A percentile compares a stretch with the other conserved stretches of the same genome.
phyloP scores from a whole-genome alignment of 2,888 invertebrate genomes.

The Trichopria drosophilae region DNA sequence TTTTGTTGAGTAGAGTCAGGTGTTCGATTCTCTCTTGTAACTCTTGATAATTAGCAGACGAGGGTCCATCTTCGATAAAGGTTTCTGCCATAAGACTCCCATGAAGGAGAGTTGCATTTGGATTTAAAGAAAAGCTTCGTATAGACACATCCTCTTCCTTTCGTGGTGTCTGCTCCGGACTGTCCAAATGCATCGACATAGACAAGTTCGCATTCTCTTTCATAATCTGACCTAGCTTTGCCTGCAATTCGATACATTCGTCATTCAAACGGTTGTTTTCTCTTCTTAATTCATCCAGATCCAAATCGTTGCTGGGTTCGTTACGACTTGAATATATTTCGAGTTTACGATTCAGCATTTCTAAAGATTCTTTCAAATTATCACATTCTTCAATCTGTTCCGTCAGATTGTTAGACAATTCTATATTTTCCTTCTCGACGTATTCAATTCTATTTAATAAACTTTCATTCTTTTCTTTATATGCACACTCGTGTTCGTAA shows the following conservation, averaged over 20 bases:
- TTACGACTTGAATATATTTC: slow-evolving; percentile 13
- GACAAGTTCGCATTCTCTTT: slow-evolving; percentile 41
- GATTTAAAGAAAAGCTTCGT: no score
- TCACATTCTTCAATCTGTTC: slow-evolving; percentile 49
- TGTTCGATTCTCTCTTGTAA: slow-evolving; percentile 40
- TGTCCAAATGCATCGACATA: slow-evolving; percentile 22
- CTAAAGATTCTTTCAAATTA: slow-evolving; percentile 36
- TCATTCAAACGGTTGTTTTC: slow-evolving; percentile 37
- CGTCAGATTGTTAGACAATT: slow-evolving; percentile 46
- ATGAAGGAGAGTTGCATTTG: no score
- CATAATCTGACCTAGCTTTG: slow-evolving; percentile 31
- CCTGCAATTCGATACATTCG: slow-evolving; percentile 38
- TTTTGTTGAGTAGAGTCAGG: slow-evolving; percentile 42
- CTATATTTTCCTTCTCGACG: slow-evolving; percentile 42
- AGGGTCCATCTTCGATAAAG: no score
- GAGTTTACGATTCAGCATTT: slow-evolving; percentile 37
- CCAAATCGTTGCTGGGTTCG: not conserved
- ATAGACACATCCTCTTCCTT: no score
- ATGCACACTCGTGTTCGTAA: slow-evolving; percentile 45
- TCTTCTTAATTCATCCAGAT: slow-evolving; percentile 21
- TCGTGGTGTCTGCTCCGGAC: no score
- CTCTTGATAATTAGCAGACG: no score
- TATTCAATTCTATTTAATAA: slow-evolving; percentile 34
- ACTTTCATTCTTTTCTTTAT: slow-evolving; percentile 36
- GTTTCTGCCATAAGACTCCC: no score